Percentiles rank a stretch among this genome's conserved stretches.
Conservation (phyloP, 2,797 vertebrate genomes). For the Ceryle rudis region DNA sequence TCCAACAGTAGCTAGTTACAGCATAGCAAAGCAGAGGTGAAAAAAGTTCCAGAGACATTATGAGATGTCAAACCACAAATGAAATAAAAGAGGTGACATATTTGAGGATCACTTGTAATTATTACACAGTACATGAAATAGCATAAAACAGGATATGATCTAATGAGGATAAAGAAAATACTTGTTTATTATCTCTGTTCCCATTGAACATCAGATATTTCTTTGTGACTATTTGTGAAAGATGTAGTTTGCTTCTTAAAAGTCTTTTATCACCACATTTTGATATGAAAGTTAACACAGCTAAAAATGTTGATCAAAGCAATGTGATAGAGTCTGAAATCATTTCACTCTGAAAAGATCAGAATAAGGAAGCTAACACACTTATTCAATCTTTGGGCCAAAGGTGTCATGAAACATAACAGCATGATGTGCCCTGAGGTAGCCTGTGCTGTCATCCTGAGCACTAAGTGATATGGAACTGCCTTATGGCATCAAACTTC, state of each 20-base stretch:
- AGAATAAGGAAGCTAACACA: not conserved
- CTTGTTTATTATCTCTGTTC: not conserved
- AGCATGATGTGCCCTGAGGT: not conserved
- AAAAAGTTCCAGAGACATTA: not conserved
- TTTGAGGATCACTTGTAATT: not conserved
- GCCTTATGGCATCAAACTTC: not conserved
- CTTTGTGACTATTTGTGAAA: not conserved
- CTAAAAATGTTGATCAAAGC: not conserved
- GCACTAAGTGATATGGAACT: not conserved
- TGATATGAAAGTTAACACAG: not conserved
- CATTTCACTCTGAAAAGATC: not conserved
- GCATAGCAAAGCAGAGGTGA: not conserved
- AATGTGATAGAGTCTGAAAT: not conserved
- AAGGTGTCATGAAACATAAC: not conserved
- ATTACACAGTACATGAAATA: not conserved
- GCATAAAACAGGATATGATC: not conserved
- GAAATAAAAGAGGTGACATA: not conserved
- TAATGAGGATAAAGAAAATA: not conserved
- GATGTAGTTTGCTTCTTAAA: not conserved
- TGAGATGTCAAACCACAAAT: not conserved
- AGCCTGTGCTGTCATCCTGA: not conserved
- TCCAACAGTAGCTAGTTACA: not conserved
- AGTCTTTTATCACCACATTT: not conserved
- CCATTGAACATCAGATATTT: not conserved
- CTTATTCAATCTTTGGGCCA: not conserved